phyloP scores from a whole-genome alignment of 92 coral and sea anemone species.

The Galaxea fascicularis region DNA sequence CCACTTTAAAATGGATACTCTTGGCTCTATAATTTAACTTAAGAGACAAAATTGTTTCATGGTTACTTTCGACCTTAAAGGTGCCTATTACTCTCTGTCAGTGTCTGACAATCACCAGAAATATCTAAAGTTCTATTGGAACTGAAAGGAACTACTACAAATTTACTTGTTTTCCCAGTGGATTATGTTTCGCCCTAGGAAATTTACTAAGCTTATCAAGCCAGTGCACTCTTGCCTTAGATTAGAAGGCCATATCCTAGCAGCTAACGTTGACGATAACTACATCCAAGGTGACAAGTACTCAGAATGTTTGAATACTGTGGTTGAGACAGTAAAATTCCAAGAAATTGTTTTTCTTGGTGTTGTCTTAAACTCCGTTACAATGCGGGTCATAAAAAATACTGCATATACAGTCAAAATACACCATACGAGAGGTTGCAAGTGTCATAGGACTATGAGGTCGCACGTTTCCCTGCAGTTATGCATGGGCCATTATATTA shows the following conservation, averaged over 20 bases:
- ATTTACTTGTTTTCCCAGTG: slow-evolving; percentile 65
- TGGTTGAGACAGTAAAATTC: slow-evolving; percentile 39
- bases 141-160: slow-evolving; percentile 52
- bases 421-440: slow-evolving; percentile 34
- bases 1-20: slow-evolving; percentile 71
- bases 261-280: slow-evolving; percentile 49
- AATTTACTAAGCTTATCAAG: slow-evolving; percentile 64
- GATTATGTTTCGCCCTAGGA: slow-evolving; percentile 54
- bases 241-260: slow-evolving; percentile 51
- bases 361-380: slow-evolving; percentile 40
- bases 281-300: slow-evolving; percentile 51
- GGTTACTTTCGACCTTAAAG: slow-evolving; percentile 63
- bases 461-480: slow-evolving; percentile 39
- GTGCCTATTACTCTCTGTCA: slow-evolving; percentile 56
- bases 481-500: background rate
- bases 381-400: slow-evolving; percentile 43
- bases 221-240: slow-evolving; percentile 49
- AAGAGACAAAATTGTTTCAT: slow-evolving; percentile 49
- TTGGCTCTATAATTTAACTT: slow-evolving; percentile 25
- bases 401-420: background rate
- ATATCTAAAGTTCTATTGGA: slow-evolving; percentile 59
- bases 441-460: slow-evolving; percentile 23
- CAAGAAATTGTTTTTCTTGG: slow-evolving; percentile 40
- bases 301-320: slow-evolving; percentile 45
- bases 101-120: slow-evolving; percentile 43